Evolutionary conservation across 1,140 invertebrate species (phyloP).

Genomic region (Ganaspis sp.): DNA sequence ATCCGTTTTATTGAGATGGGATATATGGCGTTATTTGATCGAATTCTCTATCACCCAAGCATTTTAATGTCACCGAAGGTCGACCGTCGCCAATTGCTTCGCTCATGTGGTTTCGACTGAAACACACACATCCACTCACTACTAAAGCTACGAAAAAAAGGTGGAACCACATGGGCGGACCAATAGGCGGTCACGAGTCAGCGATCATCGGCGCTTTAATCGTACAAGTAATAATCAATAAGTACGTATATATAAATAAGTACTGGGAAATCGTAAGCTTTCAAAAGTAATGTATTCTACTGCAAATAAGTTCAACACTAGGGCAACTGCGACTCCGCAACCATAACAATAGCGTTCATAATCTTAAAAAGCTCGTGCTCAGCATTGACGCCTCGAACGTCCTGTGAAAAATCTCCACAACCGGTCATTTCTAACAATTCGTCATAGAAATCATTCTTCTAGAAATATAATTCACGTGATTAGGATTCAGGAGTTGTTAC

Average conservation of each 20-base stretch:
- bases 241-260: conserved; percentile 60
- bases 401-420: conserved; percentile 41
- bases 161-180: conserved; percentile 70
- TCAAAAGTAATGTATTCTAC: conserved; percentile 77
- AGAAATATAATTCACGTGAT: neutral
- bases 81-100: conserved; percentile 69
- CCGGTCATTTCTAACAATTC: conserved; percentile 23
- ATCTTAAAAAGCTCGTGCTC: conserved; percentile 54
- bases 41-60: conserved; percentile 73
- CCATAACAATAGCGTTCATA: conserved; percentile 72
- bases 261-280: conserved; percentile 72
- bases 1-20: neutral
- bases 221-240: conserved; percentile 51
- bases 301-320: conserved; percentile 77
- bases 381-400: conserved; percentile 45
- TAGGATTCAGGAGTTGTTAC: neutral
- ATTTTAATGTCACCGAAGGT: conserved; percentile 69
- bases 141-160: conserved; percentile 70
- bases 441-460: neutral
- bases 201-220: conserved; percentile 49
- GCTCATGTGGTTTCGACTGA: conserved; percentile 66
- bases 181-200: conserved; percentile 61
- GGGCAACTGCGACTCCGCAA: conserved; percentile 76
- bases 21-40: conserved; percentile 43
- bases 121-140: conserved; percentile 75